Conservation (phyloP, 2,797 vertebrate species). For the Trichosurus vulpecula region DNA sequence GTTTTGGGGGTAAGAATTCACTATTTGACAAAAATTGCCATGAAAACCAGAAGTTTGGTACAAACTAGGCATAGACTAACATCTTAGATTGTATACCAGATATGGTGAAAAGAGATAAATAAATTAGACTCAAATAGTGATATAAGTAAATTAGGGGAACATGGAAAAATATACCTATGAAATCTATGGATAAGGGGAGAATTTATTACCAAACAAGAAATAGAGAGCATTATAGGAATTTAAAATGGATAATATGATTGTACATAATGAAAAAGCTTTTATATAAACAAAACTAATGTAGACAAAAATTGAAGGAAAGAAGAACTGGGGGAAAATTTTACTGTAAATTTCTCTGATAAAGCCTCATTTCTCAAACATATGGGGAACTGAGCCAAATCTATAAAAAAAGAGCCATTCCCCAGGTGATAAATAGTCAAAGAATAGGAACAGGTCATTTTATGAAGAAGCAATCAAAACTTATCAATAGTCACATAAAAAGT, state of each 20-base stretch:
- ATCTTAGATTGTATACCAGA: background rate
- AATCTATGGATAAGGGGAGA: background rate
- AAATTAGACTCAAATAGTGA: background rate
- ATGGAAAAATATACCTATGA: background rate
- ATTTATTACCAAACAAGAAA: background rate
- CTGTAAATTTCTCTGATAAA: background rate
- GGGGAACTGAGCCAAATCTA: background rate
- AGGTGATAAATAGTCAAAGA: background rate
- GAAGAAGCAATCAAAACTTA: background rate
- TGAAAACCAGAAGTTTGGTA: background rate
- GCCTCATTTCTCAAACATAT: background rate
- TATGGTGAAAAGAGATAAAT: background rate
- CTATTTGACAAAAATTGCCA: background rate
- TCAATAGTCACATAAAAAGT: background rate
- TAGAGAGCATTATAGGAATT: background rate
- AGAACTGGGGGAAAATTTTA: background rate
- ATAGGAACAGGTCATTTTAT: background rate
- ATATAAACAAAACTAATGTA: background rate
- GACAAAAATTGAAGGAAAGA: background rate
- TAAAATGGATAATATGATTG: background rate
- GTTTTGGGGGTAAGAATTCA: background rate
- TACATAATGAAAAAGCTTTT: background rate
- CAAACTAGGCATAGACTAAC: background rate
- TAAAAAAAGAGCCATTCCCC: background rate
- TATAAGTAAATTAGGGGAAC: background rate